Evolutionary conservation across 2,888 invertebrate genomes (phyloP), one percentile per base, ranked within the genome.

Genomic region (Athalia cordata): DNA sequence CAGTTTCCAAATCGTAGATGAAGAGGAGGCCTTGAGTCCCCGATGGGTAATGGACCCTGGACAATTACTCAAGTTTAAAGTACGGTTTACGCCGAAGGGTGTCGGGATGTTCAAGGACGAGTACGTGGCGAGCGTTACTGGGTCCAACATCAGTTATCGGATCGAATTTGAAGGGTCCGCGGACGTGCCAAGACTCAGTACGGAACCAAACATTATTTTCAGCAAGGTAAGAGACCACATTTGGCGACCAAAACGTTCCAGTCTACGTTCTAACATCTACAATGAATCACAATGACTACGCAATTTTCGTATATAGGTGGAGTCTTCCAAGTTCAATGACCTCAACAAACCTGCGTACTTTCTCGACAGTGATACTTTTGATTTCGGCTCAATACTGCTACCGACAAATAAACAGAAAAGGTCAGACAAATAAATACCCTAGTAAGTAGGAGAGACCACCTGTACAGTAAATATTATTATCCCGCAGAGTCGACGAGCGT

Each of bases 371-470:
- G 62, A 77, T 13, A 78, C 78, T 7, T 87, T 83, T 50, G 87
- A 88, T 77, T 88, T 88, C 70, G 88, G 88, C 55, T 80, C 83
- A 11, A 77, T 87, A 29, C 45, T 86, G 7, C 62, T 84, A n/a
- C 76, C 81, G 0, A 80, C 79, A 62, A 81, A 43, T 43, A 78
- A 82, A 7, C 83, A 83, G 4, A 82, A 83, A 70, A 84, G 81
- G 87, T 87, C 68, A 13, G 74, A 9, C 5, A 15, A 13, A 5
- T 57, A 3, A n/a, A n/a, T n/a, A n/a, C n/a, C 29, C 29, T 2
- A 29, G 29, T 29, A 29, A 29, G 29, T 29, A 29, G 29, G 29
- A 29, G 29, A 29, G 29, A 29, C 29, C 29, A 29, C 15, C 15
- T 13, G 7, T 5, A 59, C 45, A 43, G 57, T 55, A 70, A 3